phyloP scores from a whole-genome alignment of 2,797 vertebrate species.

The Thunnus albacares region DNA sequence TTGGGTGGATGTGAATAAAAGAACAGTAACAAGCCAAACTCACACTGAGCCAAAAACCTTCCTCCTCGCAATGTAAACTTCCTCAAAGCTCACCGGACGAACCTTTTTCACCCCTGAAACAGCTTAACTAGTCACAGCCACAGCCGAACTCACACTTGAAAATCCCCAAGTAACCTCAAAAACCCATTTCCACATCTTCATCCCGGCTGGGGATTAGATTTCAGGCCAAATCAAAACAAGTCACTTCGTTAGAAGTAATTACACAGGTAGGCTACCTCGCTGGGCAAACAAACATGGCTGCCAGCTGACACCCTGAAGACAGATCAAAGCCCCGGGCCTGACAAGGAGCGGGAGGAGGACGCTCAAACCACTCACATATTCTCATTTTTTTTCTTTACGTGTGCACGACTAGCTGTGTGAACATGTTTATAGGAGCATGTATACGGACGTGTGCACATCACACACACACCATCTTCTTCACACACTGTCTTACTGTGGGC shows the following conservation, averaged over 20 bases:
- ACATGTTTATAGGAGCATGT: conserved; percentile 2
- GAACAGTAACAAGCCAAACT: conserved; percentile 18
- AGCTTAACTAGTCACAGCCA: conserved; percentile 35
- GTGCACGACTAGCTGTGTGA: neutral
- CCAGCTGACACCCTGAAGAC: conserved; percentile 81
- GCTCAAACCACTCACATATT: conserved; percentile 46
- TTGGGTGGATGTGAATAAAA: conserved; percentile 10
- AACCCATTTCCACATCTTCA: conserved; percentile 68
- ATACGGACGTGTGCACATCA: no score
- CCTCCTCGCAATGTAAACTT: conserved; percentile 41
- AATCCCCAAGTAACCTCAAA: conserved; percentile 57
- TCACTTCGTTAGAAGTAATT: conserved; percentile 87
- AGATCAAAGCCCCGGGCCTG: conserved; percentile 80
- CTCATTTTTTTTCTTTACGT: conserved; percentile 16
- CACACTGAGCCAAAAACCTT: conserved; percentile 24
- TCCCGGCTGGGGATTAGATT: conserved; percentile 78
- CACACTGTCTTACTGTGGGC: conserved; percentile 1
- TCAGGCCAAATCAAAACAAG: conserved; percentile 86
- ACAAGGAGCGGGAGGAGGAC: conserved; percentile 60
- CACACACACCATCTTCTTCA: conserved; percentile 13
- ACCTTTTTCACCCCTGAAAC: conserved; percentile 30
- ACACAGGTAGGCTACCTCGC: conserved; percentile 83
- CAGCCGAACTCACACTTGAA: conserved; percentile 49
- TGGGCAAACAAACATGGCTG: conserved; percentile 85
- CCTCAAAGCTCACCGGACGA: conserved; percentile 25